Evolutionary conservation across 2,888 invertebrate species (phyloP), one percentile per base, ranked within the genome.

Genomic region (Trypoxylon attenuatum): DNA sequence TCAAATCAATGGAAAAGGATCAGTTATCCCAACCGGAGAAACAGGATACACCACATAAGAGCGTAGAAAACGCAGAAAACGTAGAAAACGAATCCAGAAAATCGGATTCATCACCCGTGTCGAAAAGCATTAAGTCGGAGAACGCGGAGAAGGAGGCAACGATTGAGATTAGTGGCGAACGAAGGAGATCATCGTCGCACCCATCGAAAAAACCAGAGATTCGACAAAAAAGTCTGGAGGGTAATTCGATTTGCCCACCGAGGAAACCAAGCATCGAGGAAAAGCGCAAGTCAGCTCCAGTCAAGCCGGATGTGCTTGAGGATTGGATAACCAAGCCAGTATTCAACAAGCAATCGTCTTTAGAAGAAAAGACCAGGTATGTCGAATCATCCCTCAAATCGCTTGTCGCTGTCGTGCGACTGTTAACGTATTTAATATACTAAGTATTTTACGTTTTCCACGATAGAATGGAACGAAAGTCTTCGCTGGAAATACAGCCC

Each of bases 241-340:
- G 56, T n/a, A 80, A 77, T 47, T 60, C 59, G 41, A 76, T 43
- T 42, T 41, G 65, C 5, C 59, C 47, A 13, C 75, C 61, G 10
- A 76, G 73, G 13, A 76, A 79, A 43, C 62, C 76, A 21, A 76
- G 73, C n/a, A 18, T 78, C 3, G 84, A 85, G 19, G 86, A 86
- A 23, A 86, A 86, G 52, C 68, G 86, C 21, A 86, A 84, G 66
- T 86, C 86, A 0, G 84, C 84, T 1, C 85, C 86, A 0, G 78
- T 83, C 10, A 83, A 82, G 22, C 80, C 81, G 5, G 78, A 80
- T 2, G 60, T 75, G 33, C 62, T 66, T 2, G 84, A 85, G 4
- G 82, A 83, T 16, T 82, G 81, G 80, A 77, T 76, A 13, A n/a
- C n/a, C n/a, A 84, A 83, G 41, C 76, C 78, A 15, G 63, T 69